Evolutionary conservation across 2,113 vertebrate species (phyloP).

Genomic region (Vidua macroura): DNA sequence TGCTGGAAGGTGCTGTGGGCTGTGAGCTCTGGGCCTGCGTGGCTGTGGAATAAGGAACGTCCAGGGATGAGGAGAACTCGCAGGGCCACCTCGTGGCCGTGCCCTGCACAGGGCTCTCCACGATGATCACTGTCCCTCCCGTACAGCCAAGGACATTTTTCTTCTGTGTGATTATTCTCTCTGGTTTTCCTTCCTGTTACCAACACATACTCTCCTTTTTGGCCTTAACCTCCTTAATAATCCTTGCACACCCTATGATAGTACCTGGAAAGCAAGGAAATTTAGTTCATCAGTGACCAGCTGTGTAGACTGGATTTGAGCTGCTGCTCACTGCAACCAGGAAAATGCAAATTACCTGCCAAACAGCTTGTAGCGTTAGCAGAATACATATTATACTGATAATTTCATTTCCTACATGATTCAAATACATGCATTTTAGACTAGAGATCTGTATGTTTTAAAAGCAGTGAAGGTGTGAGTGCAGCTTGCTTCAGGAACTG

Average conservation of each 20-base stretch:
- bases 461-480: neutral
- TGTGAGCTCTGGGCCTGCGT: neutral
- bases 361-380: neutral
- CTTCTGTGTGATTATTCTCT: neutral
- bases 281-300: neutral
- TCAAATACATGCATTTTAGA: neutral
- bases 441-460: neutral
- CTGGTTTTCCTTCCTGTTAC: neutral
- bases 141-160: neutral
- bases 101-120: neutral
- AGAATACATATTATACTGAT: neutral
- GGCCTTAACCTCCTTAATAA: constrained; percentile 51
- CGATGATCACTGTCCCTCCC: neutral
- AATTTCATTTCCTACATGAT: neutral
- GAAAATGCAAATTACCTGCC: neutral
- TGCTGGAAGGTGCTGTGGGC: neutral
- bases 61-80: neutral
- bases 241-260: neutral
- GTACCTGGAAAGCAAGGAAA: neutral
- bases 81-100: constrained; percentile 44
- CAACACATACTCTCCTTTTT: neutral
- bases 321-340: neutral
- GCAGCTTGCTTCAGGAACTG: neutral
- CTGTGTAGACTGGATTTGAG: neutral
- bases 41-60: neutral